Percentiles rank a stretch among this genome's conserved stretches.
These are phyloP conservation scores for Timema cristinae DNA, from an alignment of 2,888 invertebrate species.

Conservation along the genomic window DNA sequence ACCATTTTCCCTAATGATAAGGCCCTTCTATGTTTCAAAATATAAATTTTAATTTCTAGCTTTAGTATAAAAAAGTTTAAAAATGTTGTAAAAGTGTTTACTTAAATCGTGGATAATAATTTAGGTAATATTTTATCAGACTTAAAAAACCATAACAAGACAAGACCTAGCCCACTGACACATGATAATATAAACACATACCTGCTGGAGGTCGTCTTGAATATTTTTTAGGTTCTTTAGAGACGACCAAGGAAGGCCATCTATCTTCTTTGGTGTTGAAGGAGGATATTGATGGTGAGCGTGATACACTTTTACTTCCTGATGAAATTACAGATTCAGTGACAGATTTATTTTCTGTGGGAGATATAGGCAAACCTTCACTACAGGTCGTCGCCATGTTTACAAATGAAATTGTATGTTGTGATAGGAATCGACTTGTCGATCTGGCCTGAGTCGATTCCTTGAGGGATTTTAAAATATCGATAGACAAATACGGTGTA, in stretches of 20 bases:
- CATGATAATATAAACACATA: no score
- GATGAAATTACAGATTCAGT: constrained; percentile 25
- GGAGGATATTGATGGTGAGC: constrained; percentile 56
- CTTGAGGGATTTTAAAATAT: no score
- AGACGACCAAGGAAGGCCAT: constrained; percentile 41
- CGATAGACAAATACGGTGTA: no score
- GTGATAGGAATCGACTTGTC: no score
- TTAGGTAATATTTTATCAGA: no score
- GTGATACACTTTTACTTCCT: constrained; percentile 46
- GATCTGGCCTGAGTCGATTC: background rate
- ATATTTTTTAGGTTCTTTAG: constrained; percentile 19
- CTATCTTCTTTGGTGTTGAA: constrained; percentile 46
- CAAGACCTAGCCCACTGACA: no score
- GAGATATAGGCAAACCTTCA: constrained; percentile 44
- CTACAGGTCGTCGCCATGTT: constrained; percentile 43
- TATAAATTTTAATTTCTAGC: background rate
- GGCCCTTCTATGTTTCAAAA: no score
- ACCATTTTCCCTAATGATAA: no score
- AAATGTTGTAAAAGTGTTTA: no score
- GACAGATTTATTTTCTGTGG: constrained; percentile 40
- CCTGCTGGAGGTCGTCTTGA: background rate
- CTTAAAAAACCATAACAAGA: no score
- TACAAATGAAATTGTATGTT: background rate
- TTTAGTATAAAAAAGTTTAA: background rate
- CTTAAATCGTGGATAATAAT: no score